Evolutionary conservation across 2,888 invertebrate genomes (phyloP), one percentile per base, ranked within the genome.

Genomic region (Troides helena): DNA sequence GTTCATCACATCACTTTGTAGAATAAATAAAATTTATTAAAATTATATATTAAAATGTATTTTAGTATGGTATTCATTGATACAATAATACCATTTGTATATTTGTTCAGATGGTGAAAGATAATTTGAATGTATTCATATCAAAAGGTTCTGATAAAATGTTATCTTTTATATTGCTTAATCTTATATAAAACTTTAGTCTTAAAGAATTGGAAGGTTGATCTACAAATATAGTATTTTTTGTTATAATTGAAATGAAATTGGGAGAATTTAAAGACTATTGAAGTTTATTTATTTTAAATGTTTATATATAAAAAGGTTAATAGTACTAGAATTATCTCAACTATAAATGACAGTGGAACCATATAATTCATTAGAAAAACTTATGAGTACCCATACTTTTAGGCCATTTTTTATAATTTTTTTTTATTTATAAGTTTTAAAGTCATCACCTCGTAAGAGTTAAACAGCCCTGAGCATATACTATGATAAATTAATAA

Each of bases 101-200:
- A 61, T 61, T 61, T 61, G 39, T 61, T 61, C 61, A 61, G 39
- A 39, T 61, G 61, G 18, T 61, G n/a, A 23, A 6, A 6, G 57
- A 57, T 10, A 21, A 57, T 57, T 57, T 10, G n/a, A 59, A 59
- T 39, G 56, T 65, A 59, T 65, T 30, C n/a, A 39, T 50, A 50
- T 50, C 50, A 7, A 43, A 10, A 66, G 30, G n/a, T 66, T 50
- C 25, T 36, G 60, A 66, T 60, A 66, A 62, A 60, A 17, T 36
- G 50, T 43, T 60, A 66, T 66, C 66, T 66, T 17, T 36, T 60
- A 18, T n/a, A 36, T 66, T 60, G 50, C 66, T 30, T 60, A 50
- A 66, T 66, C 50, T 60, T 14, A n/a, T 66, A 60, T 46, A 53
- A 60, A 46, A 66, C 25, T 46, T 30, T 46, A 7, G 14, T 36